A percentile compares a stretch with the other conserved stretches of the same genome.
Evolutionary conservation across 1,140 invertebrate genomes (phyloP).

Genomic region (Cotesia glomerata): DNA sequence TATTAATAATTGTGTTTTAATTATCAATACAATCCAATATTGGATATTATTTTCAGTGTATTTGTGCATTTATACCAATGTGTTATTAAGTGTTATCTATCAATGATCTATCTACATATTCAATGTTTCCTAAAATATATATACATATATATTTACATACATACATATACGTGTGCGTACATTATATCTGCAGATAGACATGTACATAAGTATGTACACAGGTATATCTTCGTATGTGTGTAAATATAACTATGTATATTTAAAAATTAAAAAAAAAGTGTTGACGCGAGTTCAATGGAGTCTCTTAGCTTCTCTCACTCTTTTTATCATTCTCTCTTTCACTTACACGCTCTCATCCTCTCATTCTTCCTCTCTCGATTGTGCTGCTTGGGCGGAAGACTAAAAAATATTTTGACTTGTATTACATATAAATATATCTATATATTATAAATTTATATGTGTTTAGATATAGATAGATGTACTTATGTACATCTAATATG

Average conservation of each 20-base stretch:
- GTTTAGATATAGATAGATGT: not conserved
- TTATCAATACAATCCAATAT: not conserved
- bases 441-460: not conserved
- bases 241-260: not conserved
- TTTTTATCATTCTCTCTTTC: constrained; percentile 18
- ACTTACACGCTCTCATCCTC: constrained; percentile 7
- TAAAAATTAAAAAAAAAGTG: constrained; percentile 5
- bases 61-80: not conserved
- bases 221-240: not conserved
- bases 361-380: constrained; percentile 20
- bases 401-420: constrained; percentile 11
- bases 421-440: not conserved
- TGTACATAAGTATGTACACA: too few relatives aligned
- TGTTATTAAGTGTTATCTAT: constrained; percentile 1
- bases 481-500: not conserved
- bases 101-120: not conserved
- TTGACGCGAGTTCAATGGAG: constrained; percentile 31
- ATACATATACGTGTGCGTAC: not conserved
- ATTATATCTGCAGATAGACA: too few relatives aligned
- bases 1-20: constrained; percentile 11
- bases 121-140: too few relatives aligned
- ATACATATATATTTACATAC: too few relatives aligned
- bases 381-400: constrained; percentile 6
- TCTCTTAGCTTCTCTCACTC: constrained; percentile 18
- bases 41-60: too few relatives aligned